Evolutionary conservation across 53 echinoderm and acorn worm genomes (phyloP).

Genomic region (Holothuria leucospilota): DNA sequence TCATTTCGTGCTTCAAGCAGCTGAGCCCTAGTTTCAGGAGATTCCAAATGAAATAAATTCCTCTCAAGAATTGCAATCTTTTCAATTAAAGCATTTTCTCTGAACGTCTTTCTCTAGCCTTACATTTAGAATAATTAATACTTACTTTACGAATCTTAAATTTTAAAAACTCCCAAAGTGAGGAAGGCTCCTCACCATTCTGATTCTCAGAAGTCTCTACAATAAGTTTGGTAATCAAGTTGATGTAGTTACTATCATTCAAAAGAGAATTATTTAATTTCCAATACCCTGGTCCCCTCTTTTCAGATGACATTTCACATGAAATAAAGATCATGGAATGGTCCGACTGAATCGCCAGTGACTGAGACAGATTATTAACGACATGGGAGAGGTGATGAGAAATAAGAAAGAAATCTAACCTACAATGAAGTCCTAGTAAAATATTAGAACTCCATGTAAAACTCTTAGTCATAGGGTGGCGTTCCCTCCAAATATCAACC

Average conservation of each 20-base stretch:
- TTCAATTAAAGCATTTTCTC: not conserved
- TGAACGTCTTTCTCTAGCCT: not conserved
- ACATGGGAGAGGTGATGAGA: not conserved
- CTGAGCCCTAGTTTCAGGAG: not conserved
- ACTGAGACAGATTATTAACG: not conserved
- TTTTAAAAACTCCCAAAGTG: not conserved
- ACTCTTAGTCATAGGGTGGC: not conserved
- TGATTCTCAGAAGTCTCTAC: no score
- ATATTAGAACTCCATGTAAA: conserved; percentile 37
- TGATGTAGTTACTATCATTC: not conserved
- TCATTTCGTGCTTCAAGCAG: no score
- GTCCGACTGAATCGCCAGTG: not conserved
- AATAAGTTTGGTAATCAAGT: not conserved
- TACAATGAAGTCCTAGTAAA: not conserved
- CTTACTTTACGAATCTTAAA: not conserved
- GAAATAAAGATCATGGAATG: conserved; percentile 13
- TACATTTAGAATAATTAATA: conserved; percentile 4
- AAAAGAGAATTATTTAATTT: no score
- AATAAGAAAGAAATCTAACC: no score
- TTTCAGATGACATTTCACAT: not conserved
- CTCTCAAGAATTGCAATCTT: not conserved
- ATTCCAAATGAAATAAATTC: not conserved
- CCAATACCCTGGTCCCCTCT: no score
- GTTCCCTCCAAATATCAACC: conserved; percentile 22
- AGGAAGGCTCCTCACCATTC: not conserved